Percentiles rank a stretch among this genome's conserved stretches.
These are phyloP conservation scores for Prorops nasuta DNA, from an alignment of 1,140 invertebrate genomes.

Conservation along the genomic window DNA sequence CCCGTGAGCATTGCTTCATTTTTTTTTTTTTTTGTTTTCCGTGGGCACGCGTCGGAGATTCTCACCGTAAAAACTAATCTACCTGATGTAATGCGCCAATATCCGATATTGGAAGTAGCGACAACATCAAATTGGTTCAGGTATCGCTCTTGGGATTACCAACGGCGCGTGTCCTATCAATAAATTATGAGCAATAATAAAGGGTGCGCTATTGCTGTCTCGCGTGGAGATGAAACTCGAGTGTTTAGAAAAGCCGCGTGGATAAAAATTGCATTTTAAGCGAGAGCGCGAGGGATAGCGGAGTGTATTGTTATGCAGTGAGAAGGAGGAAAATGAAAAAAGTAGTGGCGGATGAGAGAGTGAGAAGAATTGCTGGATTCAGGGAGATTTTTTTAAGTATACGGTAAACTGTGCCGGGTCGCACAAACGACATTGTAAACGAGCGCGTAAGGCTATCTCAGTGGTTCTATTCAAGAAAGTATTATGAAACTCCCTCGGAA, in stretches of 20 bases:
- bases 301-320: too few species aligned
- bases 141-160: constrained; percentile 22
- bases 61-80: constrained; percentile 45
- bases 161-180: constrained; percentile 29
- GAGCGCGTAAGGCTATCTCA: constrained; percentile 32
- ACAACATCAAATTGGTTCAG: constrained; percentile 18
- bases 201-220: too few species aligned
- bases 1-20: constrained; percentile 21
- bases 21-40: constrained; percentile 34
- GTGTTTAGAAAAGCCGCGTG: neutral
- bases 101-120: constrained; percentile 40
- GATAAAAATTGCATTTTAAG: neutral
- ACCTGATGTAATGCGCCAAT: constrained; percentile 43
- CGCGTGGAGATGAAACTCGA: too few species aligned
- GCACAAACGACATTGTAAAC: constrained; percentile 29
- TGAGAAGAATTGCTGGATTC: too few species aligned
- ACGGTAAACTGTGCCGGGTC: constrained; percentile 24
- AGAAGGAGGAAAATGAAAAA: too few species aligned
- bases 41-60: constrained; percentile 28
- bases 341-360: too few species aligned
- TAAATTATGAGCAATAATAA: too few species aligned
- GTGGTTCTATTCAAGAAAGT: constrained; percentile 36
- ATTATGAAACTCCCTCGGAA: constrained; percentile 34
- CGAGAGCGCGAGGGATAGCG: neutral
- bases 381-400: too few species aligned